Evolutionary conservation across 2,888 invertebrate species (phyloP), one percentile per base, ranked within the genome.

Genomic region (Oeneis ivallda): DNA sequence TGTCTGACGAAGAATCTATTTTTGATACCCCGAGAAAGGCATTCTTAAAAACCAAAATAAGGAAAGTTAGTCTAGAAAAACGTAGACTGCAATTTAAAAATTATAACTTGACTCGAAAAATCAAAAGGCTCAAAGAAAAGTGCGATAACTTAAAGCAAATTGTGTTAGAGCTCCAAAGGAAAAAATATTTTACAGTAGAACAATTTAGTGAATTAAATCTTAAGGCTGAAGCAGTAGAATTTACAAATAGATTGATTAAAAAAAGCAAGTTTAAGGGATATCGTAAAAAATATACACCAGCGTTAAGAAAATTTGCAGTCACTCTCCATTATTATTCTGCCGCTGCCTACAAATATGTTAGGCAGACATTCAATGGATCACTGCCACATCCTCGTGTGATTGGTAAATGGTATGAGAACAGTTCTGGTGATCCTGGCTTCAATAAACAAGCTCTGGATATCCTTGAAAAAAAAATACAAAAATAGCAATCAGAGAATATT

Each of bases 311-410:
- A 58, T 75, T 74, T 67, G 73, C 74, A 39, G 62, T 75, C 9
- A 69, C 72, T 3, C 57, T 75, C n/a, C 65, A 74, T 62, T 71
- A 59, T 52, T 71, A 69, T 68, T 72, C 72, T 45, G 50, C 68
- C 26, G 62, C 67, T 66, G 62, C 52, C 15, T 62, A 62, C 17
- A 62, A 62, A 41, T 62, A 43, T 52, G 37, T 53, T 7, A 62
- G 61, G n/a, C 15, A 52, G 13, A 53, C 41, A 32, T 62, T 52
- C 8, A 62, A 52, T 50, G 52, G 61, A 62, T 52, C 37, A 15
- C 19, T 76, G 32, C 74, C 74, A 37, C 74, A 74, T 63, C 73
- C 73, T n/a, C 65, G 71, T 19, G 69, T 69, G 1, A 60, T 74
- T 53, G 1, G 65, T 41, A 57, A 57, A 43, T 57, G 57, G 57